Evolutionary conservation across 2,113 vertebrate genomes (phyloP), one percentile per base, ranked within the genome.

Genomic region (Chamaetylas fuelleborni): DNA sequence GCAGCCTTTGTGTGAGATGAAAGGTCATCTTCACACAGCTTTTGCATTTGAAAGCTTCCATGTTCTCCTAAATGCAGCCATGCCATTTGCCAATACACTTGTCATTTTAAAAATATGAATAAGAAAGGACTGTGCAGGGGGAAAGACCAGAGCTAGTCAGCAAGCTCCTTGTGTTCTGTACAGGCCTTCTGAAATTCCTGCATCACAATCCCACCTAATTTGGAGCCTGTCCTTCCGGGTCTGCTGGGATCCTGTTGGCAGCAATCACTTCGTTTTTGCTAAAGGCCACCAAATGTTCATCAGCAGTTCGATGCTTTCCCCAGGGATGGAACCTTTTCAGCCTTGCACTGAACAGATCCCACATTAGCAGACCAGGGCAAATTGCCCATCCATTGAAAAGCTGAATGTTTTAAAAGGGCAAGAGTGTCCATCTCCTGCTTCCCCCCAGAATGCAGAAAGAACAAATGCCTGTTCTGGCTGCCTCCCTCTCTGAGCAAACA

Each of bases 271-370:
- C 2, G 5, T 78, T 96, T 88, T 82, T 90, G 94, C 93, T 95
- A 97, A 97, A 97, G 97, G 96, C 96, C 96, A 97, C 97, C 97
- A 97, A 97, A 97, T 97, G 97, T 97, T 97, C 96, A 90, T 96
- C 94, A 85, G 90, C 92, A 86, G 95, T 80, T 96, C 43, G 36
- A 58, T 92, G 95, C 92, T 93, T 51, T 95, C 96, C 95, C 97
- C 3, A 3, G 96, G 90, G 97, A 96, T 81, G 95, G 83, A 97
- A 97, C 97, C 97, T 97, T 97, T 97, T 92, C 96, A 97, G 96
- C 96, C 96, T 97, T 93, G 80, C 92, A 90, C 76, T 94, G 95
- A 96, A 58, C 93, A 96, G 91, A 92, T 95, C 92, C 93, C 96
- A 95, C 80, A 95, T 95, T 95, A 96, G 91, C 95, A 96, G 96